Evolutionary conservation across 2,888 invertebrate species (phyloP), one percentile per base, ranked within the genome.

Genomic region (Gymnocheta viridis): DNA sequence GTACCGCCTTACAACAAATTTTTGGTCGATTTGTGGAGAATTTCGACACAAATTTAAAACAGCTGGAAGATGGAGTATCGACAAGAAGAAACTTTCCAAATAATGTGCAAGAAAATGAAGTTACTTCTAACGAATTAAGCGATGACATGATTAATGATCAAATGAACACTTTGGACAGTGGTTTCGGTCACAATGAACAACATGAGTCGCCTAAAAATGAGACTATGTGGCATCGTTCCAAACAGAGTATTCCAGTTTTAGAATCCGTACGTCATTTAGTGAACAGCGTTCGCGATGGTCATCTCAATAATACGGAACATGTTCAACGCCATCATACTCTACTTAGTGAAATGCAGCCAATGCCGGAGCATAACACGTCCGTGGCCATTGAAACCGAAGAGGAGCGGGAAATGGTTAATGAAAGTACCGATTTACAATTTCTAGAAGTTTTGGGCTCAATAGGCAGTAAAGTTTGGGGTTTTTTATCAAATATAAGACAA

Each of bases 191-290:
- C 41, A 86, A 87, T 32, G 88, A 88, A 67, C 89, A 89, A 47
- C 88, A 89, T 32, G 89, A 91, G 38, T 87, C 88, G 4, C 76
- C 86, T 12, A 80, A 58, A 12, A 74, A 51, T 27, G 72, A 86
- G 1, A 87, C 85, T 29, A 79, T 86, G 22, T 89, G 87, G 88
- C 87, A 86, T 82, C 91, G 90, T 54, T 86, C 88, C n/a, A 90
- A 90, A 72, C 83, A 90, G 64, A 87, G 87, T 29, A 90, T 91
- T 64, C 88, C 89, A 0, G 91, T 90, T 1, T 85, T 91, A 56
- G 90, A 91, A 77, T 89, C 91, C 4, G 90, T 91, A 2, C 90
- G 88, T 66, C 90, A 91, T 87, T 86, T 91, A 27, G 62, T 91
- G 0, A 89, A 91, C 41, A 87, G 91, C 0, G 90, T 91, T 4